These are phyloP conservation scores for Heliconius nattereri DNA, from an alignment of 1,140 invertebrate species.

Conservation along the genomic window DNA sequence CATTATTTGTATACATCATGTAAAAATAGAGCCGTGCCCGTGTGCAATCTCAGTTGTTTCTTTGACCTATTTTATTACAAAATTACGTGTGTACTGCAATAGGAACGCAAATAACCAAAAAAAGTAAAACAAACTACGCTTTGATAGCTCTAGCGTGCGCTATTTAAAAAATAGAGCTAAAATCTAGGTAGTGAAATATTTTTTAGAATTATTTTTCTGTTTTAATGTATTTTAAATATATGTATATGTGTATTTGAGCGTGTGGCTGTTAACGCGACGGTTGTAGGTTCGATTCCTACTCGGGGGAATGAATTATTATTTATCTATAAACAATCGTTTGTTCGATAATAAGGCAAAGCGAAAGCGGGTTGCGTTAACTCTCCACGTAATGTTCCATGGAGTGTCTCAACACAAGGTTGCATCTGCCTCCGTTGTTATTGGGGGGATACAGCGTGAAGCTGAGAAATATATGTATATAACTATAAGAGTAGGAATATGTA, in stretches of 20 bases:
- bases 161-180: conserved; percentile 28
- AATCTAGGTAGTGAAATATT: conserved; percentile 27
- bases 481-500: conserved; percentile 19
- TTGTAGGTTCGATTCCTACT: too few species aligned
- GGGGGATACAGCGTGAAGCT: too few species aligned
- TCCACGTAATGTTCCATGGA: too few species aligned
- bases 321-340: too few species aligned
- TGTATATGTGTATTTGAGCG: too few species aligned
- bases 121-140: conserved; percentile 34
- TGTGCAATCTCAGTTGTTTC: conserved; percentile 12
- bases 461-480: background rate
- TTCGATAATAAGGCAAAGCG: too few species aligned
- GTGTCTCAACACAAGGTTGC: too few species aligned
- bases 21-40: conserved; percentile 4
- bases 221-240: conserved; percentile 31
- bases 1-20: background rate
- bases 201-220: conserved; percentile 29
- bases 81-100: conserved; percentile 27
- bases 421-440: too few species aligned
- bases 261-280: too few species aligned
- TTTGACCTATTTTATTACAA: conserved; percentile 30
- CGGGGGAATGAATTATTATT: too few species aligned
- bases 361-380: too few species aligned
- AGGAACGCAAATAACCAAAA: conserved; percentile 29
- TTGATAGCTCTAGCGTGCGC: conserved; percentile 29